Base-by-base conservation (phyloP, 2,797 vertebrate species). In the Fringilla coelebs region DNA sequence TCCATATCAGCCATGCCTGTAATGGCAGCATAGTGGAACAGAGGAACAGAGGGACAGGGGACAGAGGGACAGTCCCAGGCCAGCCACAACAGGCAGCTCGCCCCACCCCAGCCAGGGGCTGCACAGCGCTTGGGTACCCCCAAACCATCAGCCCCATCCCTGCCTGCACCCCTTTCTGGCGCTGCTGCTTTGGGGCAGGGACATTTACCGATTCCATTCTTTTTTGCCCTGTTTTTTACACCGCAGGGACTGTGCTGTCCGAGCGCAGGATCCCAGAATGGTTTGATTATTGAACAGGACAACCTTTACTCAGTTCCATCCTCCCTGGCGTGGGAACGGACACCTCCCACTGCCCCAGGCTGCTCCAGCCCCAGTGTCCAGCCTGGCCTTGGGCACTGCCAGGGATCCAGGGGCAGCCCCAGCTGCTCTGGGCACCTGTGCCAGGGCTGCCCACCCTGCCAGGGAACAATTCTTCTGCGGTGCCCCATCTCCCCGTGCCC, bases 131-230 rank as follows among this genome's bases (percentile, higher is more conserved):
- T 2, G n/a, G 38, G 54, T 4, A 20, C 2, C 61, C 45, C 41
- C 22, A 4, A 7, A 5, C 1, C 11, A 4, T 4, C 15, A 4
- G 6, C 14, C 9, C 48, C 43, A 2, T 7, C 45, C 25, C 29
- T 46, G 6, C 21, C 25, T 12, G 1, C 38, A 13, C 2, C 17
- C 12, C 32, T 7, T 31, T 3, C 41, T 1, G 8, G 48, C 38
- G 3, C 52, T 2, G 18, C 38, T 17, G 18, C 40, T 29, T 8
- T 8, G 36, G 51, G 40, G 22, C 9, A 21, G 49, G 22, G 60
- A 3, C 11, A 0, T 62, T 34, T 1, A 22, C n/a, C 34, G 22
- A 9, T 4, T 19, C 16, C 2, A 1, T 17, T 6, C 12, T 9
- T 15, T 10, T 9, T 10, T 36, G 7, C 12, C 11, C 18, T 15